These are phyloP conservation scores for Bombyx huttoni DNA, from an alignment of 2,888 invertebrate genomes.

Conservation along the genomic window DNA sequence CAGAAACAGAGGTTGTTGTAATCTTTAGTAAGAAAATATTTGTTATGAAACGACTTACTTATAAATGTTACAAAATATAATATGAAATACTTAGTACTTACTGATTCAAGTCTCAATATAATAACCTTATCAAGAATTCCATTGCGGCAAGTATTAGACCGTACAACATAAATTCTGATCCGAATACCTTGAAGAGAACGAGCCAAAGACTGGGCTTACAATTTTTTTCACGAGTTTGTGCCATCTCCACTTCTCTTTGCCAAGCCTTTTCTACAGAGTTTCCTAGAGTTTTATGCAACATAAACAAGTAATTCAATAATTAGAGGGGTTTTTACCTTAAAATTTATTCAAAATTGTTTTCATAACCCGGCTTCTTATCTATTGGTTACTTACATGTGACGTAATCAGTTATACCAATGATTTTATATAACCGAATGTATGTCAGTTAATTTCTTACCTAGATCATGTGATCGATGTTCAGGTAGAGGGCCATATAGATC, in stretches of 20 bases:
- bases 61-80: neutral
- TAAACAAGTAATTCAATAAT: too few species aligned
- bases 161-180: conserved; percentile 72
- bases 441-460: conserved; percentile 26
- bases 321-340: too few species aligned
- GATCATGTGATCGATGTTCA: conserved; percentile 76
- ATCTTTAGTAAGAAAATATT: conserved; percentile 42
- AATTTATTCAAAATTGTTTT: too few species aligned
- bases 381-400: too few species aligned
- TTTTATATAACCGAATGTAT: neutral
- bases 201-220: conserved; percentile 72
- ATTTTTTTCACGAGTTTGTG: conserved; percentile 15
- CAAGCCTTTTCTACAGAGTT: conserved; percentile 75
- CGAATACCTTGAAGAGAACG: conserved; percentile 75
- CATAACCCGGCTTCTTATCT: too few species aligned
- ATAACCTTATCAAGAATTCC: conserved; percentile 75
- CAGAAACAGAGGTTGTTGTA: conserved; percentile 76
- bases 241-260: conserved; percentile 68
- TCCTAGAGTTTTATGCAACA: conserved; percentile 32
- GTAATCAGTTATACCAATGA: too few species aligned
- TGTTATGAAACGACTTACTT: neutral
- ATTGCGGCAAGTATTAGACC: conserved; percentile 75
- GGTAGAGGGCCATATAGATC: conserved; percentile 78
- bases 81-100: neutral
- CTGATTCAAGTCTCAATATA: neutral